Conservation (phyloP, 2,113 vertebrate species). For the Nanorana parkeri region DNA sequence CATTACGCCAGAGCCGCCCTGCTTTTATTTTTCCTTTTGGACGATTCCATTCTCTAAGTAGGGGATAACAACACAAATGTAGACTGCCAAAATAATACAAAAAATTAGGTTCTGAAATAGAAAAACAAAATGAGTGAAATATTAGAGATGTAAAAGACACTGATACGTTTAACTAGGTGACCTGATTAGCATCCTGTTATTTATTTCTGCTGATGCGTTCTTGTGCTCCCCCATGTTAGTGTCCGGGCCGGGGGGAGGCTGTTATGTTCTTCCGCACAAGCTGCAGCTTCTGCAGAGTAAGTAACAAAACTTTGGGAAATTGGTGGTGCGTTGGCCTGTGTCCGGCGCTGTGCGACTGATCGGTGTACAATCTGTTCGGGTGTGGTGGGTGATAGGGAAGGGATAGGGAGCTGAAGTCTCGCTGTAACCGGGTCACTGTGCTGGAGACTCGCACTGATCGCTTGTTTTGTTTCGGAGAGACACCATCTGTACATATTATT, state of each 20-base stretch:
- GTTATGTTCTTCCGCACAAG: not conserved
- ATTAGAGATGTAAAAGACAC: too few relatives aligned
- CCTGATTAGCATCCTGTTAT: too few relatives aligned
- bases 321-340: not conserved
- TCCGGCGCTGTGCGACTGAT: not conserved
- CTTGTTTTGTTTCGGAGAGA: not conserved
- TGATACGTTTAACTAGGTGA: too few relatives aligned
- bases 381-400: too few relatives aligned
- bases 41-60: not conserved
- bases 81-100: too few relatives aligned
- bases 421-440: not conserved
- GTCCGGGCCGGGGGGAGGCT: not conserved
- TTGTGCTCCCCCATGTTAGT: not conserved
- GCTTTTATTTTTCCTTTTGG: constrained; percentile 15
- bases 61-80: not conserved
- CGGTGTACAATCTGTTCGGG: too few relatives aligned
- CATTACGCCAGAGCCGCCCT: constrained; percentile 16
- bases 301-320: constrained; percentile 9
- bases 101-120: not conserved
- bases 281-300: constrained; percentile 29
- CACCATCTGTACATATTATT: not conserved
- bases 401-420: not conserved
- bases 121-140: not conserved
- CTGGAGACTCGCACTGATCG: not conserved
- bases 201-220: not conserved